Percentiles rank a stretch among this genome's conserved stretches.
Conservation (phyloP, 2,113 vertebrate genomes). For the Ciconia maguari region DNA sequence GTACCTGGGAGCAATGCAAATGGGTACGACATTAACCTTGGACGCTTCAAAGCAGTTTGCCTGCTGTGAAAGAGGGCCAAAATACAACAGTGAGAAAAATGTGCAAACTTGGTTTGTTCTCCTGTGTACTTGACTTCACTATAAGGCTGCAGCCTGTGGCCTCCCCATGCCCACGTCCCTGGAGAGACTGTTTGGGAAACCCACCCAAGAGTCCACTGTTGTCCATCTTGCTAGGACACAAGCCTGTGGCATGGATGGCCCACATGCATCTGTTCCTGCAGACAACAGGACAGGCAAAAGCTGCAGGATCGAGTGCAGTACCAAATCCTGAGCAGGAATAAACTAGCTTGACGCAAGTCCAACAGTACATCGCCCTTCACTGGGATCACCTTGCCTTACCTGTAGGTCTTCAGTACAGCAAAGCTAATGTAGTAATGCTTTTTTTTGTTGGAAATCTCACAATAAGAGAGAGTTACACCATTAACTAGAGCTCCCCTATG, state of each 20-base stretch:
- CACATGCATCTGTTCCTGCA: fast-evolving
- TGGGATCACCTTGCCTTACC: background rate
- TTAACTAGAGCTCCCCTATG: fast-evolving
- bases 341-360: background rate
- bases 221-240: background rate
- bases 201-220: background rate
- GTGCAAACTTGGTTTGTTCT: background rate
- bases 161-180: background rate
- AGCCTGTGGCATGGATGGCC: background rate
- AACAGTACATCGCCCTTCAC: fast-evolving
- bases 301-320: background rate
- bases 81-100: background rate
- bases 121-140: background rate
- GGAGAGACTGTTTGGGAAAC: background rate
- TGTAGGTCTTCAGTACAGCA: background rate
- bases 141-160: background rate
- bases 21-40: fast-evolving
- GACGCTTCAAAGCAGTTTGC: background rate
- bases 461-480: background rate
- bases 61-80: background rate
- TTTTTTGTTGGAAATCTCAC: background rate
- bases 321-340: background rate
- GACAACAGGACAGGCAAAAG: background rate
- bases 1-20: background rate
- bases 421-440: fast-evolving